Percentiles rank a stretch among this genome's conserved stretches.
phyloP scores from a whole-genome alignment of 2,113 vertebrate genomes.

The Aix galericulata region DNA sequence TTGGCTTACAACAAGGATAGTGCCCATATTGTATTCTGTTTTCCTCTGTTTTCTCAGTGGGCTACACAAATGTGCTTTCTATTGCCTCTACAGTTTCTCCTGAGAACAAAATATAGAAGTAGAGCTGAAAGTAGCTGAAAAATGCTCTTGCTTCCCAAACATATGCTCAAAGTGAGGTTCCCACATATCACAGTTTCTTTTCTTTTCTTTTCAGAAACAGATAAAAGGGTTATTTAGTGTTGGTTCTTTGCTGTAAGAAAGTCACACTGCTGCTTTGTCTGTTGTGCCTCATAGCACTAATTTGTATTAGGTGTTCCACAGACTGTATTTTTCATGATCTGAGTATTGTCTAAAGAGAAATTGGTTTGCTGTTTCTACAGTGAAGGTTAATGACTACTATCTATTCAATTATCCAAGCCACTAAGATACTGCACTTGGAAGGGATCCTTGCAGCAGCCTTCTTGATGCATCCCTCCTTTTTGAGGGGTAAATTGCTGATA shows the following conservation, averaged over 20 bases:
- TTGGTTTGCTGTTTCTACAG: not conserved
- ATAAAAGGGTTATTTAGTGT: not conserved
- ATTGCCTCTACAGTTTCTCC: not conserved
- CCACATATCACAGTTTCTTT: not conserved
- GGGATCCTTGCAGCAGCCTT: not conserved
- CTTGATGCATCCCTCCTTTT: not conserved
- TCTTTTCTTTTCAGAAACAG: not conserved
- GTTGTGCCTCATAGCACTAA: not conserved
- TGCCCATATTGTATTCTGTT: not conserved
- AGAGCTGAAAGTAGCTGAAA: not conserved
- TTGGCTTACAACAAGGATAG: not conserved
- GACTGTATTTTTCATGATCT: not conserved
- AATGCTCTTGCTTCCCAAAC: not conserved
- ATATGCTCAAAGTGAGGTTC: not conserved
- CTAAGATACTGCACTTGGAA: not conserved
- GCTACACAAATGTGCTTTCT: not conserved
- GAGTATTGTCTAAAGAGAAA: not conserved
- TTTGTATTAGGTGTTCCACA: not conserved
- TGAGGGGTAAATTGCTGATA: not conserved
- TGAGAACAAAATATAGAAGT: not conserved
- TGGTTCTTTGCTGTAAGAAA: not conserved
- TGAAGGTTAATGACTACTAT: not conserved
- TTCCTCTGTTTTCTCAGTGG: not conserved
- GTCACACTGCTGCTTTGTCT: not conserved
- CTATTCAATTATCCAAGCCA: not conserved